Conservation (phyloP, 1,140 invertebrate species). For the Myzus persicae region DNA sequence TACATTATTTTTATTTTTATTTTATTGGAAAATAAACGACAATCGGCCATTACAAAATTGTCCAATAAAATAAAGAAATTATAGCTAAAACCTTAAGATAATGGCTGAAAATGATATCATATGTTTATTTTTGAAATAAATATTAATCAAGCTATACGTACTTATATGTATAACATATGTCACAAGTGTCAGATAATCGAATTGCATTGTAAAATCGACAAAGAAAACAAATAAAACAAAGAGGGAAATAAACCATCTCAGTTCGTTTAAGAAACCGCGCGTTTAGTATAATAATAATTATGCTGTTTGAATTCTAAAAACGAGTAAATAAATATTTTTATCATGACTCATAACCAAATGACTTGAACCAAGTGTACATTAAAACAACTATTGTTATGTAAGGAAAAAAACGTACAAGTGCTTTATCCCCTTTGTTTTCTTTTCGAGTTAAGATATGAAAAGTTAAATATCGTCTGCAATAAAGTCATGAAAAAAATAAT, state of each 20-base stretch:
- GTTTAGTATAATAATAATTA: background rate
- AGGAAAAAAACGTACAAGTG: background rate
- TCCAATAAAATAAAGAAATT: background rate
- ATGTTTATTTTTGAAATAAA: background rate
- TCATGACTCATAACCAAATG: background rate
- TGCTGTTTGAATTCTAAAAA: background rate
- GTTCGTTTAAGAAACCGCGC: background rate
- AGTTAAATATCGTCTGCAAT: constrained; percentile 25
- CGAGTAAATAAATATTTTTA: constrained; percentile 13
- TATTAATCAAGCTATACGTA: too few relatives aligned
- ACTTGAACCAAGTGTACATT: background rate
- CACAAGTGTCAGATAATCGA: background rate
- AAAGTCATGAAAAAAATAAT: constrained; percentile 28
- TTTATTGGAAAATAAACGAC: background rate
- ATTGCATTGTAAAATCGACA: background rate
- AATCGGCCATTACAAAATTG: background rate
- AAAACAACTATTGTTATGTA: constrained; percentile 14
- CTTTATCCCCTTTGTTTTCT: background rate
- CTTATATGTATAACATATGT: background rate
- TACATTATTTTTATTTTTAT: background rate
- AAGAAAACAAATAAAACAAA: background rate
- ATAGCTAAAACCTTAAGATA: background rate
- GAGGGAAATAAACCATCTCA: background rate
- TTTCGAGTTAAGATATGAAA: constrained; percentile 25
- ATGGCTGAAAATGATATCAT: background rate